These are phyloP conservation scores for Altica lythri DNA, from an alignment of 2,888 invertebrate species.

Conservation along the genomic window DNA sequence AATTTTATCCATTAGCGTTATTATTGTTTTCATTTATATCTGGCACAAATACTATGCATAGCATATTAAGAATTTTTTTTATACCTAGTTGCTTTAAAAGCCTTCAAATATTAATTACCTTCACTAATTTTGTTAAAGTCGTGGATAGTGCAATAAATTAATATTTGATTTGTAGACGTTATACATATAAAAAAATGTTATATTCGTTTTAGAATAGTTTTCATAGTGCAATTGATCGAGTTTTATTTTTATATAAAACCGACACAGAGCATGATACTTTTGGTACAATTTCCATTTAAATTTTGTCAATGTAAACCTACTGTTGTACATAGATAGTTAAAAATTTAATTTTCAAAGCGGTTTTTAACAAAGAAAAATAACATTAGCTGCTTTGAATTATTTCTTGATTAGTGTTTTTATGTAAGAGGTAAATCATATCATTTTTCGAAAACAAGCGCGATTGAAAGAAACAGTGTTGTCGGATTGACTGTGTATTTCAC, in stretches of 20 bases:
- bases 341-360: not conserved
- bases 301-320: conserved; percentile 39
- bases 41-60: conserved; percentile 21
- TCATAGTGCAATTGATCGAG: not conserved
- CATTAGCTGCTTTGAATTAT: conserved; percentile 13
- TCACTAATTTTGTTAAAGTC: too few relatives aligned
- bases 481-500: conserved; percentile 45
- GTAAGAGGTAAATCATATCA: conserved; percentile 37
- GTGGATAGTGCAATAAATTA: too few relatives aligned
- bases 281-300: conserved; percentile 48
- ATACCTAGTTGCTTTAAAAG: too few relatives aligned
- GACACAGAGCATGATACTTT: conserved; percentile 51
- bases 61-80: too few relatives aligned
- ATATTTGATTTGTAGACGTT: too few relatives aligned
- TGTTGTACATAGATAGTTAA: not conserved
- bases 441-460: conserved; percentile 39
- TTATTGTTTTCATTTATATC: too few relatives aligned
- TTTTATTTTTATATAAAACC: conserved; percentile 19
- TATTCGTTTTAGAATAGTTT: too few relatives aligned
- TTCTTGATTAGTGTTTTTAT: conserved; percentile 5
- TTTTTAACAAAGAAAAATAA: not conserved
- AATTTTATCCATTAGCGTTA: too few relatives aligned
- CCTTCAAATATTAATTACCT: too few relatives aligned
- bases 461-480: conserved; percentile 28
- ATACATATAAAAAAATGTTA: too few relatives aligned